Percentiles rank a stretch among this genome's conserved stretches.
phyloP scores from a whole-genome alignment of 2,797 vertebrate genomes.

The Anomalospiza imberbis region DNA sequence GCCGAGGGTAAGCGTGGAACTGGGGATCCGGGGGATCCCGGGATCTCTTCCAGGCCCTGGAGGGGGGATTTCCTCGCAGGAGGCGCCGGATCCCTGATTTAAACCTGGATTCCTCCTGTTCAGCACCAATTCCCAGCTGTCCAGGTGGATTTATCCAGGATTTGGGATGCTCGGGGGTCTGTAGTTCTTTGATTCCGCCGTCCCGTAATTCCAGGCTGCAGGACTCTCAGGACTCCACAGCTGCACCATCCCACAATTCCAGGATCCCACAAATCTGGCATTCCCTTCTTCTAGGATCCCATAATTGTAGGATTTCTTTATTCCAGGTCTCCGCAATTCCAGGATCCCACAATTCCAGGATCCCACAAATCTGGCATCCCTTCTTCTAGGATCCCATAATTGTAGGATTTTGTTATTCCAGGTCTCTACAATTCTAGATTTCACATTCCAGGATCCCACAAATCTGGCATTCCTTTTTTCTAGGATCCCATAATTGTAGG shows the following conservation, averaged over 20 bases:
- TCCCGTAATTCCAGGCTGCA: background rate
- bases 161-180: background rate
- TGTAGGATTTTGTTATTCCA: no score
- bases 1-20: slow-evolving; percentile 82
- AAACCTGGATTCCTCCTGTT: background rate
- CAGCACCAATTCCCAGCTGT: background rate
- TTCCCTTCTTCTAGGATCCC: no score
- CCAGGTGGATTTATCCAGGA: background rate
- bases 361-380: no score
- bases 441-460: background rate
- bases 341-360: no score
- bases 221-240: background rate
- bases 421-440: no score
- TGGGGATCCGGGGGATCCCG: background rate
- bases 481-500: no score
- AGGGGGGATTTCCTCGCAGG: background rate
- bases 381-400: accelerated
- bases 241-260: no score
- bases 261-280: no score
- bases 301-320: no score
- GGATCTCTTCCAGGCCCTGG: background rate
- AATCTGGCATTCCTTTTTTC: no score
- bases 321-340: no score
- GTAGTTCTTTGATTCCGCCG: accelerated
- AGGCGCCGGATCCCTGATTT: background rate